These are phyloP conservation scores for Lasioglossum marginatum DNA, from an alignment of 2,888 invertebrate genomes.

Conservation along the genomic window DNA sequence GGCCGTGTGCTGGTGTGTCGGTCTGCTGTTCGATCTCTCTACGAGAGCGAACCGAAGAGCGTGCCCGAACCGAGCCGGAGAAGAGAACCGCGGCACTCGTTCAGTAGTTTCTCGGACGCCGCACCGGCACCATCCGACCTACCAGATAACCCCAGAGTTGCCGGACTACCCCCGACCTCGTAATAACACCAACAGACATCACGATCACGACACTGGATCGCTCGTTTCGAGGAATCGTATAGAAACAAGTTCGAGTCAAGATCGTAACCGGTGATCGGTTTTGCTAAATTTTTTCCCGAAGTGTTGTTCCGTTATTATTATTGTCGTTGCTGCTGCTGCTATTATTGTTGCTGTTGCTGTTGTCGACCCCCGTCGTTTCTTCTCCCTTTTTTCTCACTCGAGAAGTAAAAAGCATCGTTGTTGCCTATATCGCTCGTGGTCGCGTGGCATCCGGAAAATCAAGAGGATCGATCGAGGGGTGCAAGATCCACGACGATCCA, in stretches of 20 bases:
- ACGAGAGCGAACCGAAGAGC: constrained; percentile 77
- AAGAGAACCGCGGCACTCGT: constrained; percentile 83
- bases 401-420: neutral
- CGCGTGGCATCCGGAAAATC: neutral
- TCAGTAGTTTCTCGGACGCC: constrained; percentile 84
- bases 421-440: neutral
- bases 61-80: constrained; percentile 81
- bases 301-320: neutral
- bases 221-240: constrained; percentile 18
- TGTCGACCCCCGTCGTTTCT: neutral
- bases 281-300: neutral
- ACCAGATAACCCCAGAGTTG: constrained; percentile 74
- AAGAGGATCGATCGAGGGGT: neutral
- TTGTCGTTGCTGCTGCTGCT: neutral
- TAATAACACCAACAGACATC: constrained; percentile 53
- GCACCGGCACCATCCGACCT: constrained; percentile 83
- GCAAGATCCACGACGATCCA: neutral
- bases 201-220: constrained; percentile 46
- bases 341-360: neutral
- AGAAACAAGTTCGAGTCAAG: constrained; percentile 11
- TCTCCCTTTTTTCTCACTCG: neutral
- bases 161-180: constrained; percentile 61
- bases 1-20: constrained; percentile 75
- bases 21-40: constrained; percentile 73
- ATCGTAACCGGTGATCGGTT: constrained; percentile 6